Evolutionary conservation across 2,113 vertebrate species (phyloP), one percentile per base, ranked within the genome.

Genomic region (Hippocampus mohnikei): DNA sequence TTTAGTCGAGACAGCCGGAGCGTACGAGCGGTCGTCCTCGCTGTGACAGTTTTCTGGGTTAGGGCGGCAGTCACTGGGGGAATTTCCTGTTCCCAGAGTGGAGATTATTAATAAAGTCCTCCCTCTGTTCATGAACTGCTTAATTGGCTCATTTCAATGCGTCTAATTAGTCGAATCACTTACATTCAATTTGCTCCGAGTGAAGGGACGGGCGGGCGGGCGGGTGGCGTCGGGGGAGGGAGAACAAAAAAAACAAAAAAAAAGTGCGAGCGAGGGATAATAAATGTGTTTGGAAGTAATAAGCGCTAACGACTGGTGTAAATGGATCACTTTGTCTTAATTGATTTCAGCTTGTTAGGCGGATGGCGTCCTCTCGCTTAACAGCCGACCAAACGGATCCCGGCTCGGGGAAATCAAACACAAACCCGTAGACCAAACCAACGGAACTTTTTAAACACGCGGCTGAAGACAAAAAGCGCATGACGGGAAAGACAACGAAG

Each of bases 81-180:
- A 77, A 85, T 84, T 77, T 77, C 1, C 66, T 68, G 66, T 74
- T 80, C 76, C 82, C 55, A 15, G 53, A 11, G n/a, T 10, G 12
- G 25, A 27, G 12, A 80, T 84, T 84, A 85, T 84, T 88, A 89
- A 88, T 86, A 87, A 84, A 81, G 37, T 37, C 74, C 82, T 20
- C 69, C 73, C 84, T 80, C 33, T 55, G 75, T 81, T 85, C 84
- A 87, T 81, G 78, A 80, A 85, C 81, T 80, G 77, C 77, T 86
- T 87, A 90, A 88, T 87, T 82, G 81, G 88, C 81, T 87, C 79
- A 76, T 86, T 88, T 86, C 77, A 83, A 81, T 81, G 71, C 68
- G 75, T 81, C 79, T 87, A 88, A 90, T 90, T 86, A 85, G 85
- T 85, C 85, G 80, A 80, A 88, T 85, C 78, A 85, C 78, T 90